Conservation (phyloP, 2,888 invertebrate genomes). For the Polymixis flavicincta region DNA sequence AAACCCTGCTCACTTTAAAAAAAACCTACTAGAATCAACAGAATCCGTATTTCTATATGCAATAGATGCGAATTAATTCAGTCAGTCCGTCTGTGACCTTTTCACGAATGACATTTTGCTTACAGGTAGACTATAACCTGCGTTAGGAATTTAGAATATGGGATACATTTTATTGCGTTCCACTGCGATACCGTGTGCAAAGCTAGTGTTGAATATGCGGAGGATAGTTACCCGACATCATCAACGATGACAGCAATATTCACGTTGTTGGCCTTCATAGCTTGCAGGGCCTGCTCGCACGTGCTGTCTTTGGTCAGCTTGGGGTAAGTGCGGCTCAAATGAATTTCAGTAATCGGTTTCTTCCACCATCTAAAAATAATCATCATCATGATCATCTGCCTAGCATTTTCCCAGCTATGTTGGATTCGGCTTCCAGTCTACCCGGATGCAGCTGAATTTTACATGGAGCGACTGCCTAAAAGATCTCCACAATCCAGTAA, state of each 20-base stretch:
- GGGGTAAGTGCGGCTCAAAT: constrained; percentile 53
- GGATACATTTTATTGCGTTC: neutral
- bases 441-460: too few species aligned
- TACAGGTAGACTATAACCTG: too few species aligned
- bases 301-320: constrained; percentile 89
- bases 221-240: constrained; percentile 73
- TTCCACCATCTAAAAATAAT: constrained; percentile 60
- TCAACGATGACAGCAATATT: constrained; percentile 72
- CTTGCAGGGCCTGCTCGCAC: constrained; percentile 92
- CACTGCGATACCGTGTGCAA: neutral
- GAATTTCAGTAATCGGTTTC: constrained; percentile 85
- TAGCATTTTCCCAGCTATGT: too few species aligned
- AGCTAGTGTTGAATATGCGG: too few species aligned
- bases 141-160: neutral
- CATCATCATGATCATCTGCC: neutral
- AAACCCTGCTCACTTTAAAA: neutral
- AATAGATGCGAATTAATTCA: neutral
- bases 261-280: constrained; percentile 78
- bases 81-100: neutral
- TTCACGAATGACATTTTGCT: neutral
- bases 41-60: neutral
- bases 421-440: too few species aligned
- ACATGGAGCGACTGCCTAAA: too few species aligned
- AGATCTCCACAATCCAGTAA: too few species aligned
- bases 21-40: neutral